These are phyloP conservation scores for Panonychus citri DNA, from an alignment of 1,140 invertebrate genomes.

Conservation along the genomic window DNA sequence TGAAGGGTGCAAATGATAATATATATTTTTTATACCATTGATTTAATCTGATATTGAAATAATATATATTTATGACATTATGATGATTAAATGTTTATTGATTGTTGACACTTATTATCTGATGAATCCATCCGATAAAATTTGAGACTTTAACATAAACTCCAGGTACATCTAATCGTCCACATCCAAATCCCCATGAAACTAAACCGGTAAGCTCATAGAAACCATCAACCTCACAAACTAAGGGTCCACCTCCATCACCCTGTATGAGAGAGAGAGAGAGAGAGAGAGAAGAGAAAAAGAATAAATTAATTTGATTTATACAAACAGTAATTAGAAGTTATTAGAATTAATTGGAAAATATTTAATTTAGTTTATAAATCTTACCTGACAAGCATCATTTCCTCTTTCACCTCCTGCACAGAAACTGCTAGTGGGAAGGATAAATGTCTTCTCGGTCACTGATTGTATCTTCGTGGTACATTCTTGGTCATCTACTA, in stretches of 20 bases:
- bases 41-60: too few species aligned
- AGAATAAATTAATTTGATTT: background rate
- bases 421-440: conserved; percentile 75
- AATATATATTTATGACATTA: too few species aligned
- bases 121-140: conserved; percentile 88
- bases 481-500: conserved; percentile 75
- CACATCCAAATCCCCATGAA: conserved; percentile 78
- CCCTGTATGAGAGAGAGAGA: conserved; percentile 31
- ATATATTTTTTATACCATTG: too few species aligned
- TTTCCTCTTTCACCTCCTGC: conserved; percentile 74
- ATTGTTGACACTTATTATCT: conserved; percentile 83
- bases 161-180: conserved; percentile 60
- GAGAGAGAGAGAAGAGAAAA: background rate
- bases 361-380: background rate
- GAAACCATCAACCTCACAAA: conserved; percentile 63
- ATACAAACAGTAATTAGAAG: background rate
- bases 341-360: background rate
- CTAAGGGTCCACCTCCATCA: conserved; percentile 68
- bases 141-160: conserved; percentile 82
- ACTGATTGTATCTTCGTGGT: conserved; percentile 74
- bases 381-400: conserved; percentile 67
- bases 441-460: conserved; percentile 73
- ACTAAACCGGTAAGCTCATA: conserved; percentile 72
- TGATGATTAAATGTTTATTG: background rate
- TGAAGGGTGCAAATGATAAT: too few species aligned